phyloP scores from a whole-genome alignment of 2,113 vertebrate genomes.

The Apistogramma diplotaenia region DNA sequence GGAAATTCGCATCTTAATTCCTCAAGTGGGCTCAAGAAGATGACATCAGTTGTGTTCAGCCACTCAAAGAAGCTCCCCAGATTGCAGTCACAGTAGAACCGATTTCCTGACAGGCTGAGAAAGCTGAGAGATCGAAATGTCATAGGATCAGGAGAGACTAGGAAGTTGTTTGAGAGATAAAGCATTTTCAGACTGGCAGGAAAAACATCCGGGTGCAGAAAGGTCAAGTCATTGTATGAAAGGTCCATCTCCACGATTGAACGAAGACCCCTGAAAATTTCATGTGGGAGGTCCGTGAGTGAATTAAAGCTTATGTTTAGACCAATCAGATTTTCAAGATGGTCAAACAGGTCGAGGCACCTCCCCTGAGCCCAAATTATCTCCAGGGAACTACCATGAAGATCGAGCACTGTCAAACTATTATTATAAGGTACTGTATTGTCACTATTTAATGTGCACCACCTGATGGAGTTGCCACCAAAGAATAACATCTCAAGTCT shows the following conservation, averaged over 20 bases:
- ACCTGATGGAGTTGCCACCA: slow-evolving; percentile 79
- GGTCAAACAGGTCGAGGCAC: slow-evolving; percentile 83
- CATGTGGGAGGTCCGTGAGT: slow-evolving; percentile 77
- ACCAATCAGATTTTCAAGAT: slow-evolving; percentile 69
- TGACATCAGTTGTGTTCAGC: slow-evolving; percentile 80
- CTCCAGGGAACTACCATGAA: slow-evolving; percentile 81
- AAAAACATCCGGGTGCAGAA: slow-evolving; percentile 72
- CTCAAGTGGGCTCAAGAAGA: slow-evolving; percentile 43
- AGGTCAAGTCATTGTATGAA: slow-evolving; percentile 78
- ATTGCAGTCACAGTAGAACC: slow-evolving; percentile 82
- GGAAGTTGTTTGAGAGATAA: slow-evolving; percentile 80
- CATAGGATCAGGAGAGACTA: slow-evolving; percentile 79
- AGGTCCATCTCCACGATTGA: slow-evolving; percentile 79
- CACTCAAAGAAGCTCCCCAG: slow-evolving; percentile 77
- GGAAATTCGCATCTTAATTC: slow-evolving; percentile 79
- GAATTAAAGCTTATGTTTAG: slow-evolving; percentile 81
- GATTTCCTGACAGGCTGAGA: slow-evolving; percentile 79
- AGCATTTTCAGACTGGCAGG: slow-evolving; percentile 77
- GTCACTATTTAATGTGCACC: slow-evolving; percentile 46
- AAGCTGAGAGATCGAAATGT: slow-evolving; percentile 70
- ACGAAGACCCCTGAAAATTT: slow-evolving; percentile 78
- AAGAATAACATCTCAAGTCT: slow-evolving; percentile 65
- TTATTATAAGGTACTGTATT: slow-evolving; percentile 5
- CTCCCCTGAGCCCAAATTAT: slow-evolving; percentile 74
- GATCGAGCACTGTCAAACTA: slow-evolving; percentile 78